phyloP scores from a whole-genome alignment of 2,888 invertebrate species.

The Metellina segmentata region DNA sequence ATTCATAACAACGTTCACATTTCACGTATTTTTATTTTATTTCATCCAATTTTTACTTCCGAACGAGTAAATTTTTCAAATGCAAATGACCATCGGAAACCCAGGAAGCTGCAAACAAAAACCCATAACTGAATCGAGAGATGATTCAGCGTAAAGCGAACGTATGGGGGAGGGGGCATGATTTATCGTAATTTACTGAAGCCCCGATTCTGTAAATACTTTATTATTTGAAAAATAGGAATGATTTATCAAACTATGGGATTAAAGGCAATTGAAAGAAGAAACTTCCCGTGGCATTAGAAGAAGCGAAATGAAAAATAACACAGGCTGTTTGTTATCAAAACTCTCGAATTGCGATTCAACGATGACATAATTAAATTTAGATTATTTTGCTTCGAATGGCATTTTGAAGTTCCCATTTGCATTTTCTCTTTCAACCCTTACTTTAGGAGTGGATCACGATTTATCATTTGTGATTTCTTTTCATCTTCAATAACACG shows the following conservation, averaged over 20 bases:
- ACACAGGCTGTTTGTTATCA: not conserved
- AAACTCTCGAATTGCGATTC: not conserved
- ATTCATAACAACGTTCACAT: not conserved
- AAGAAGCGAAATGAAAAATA: not conserved
- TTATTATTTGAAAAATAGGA: not conserved
- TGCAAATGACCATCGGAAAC: not conserved
- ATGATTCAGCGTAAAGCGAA: not conserved
- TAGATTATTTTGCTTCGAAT: constrained; percentile 30
- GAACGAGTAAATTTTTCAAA: not conserved
- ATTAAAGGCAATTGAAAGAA: constrained; percentile 7
- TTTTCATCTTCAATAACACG: not conserved
- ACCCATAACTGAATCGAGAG: not conserved
- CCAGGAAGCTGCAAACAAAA: not conserved
- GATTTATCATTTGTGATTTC: constrained; percentile 12
- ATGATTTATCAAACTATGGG: constrained; percentile 11
- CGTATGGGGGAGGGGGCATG: not conserved
- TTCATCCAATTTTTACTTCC: too few relatives aligned
- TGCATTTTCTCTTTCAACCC: not conserved
- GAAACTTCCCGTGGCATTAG: not conserved
- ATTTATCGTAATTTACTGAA: constrained; percentile 17
- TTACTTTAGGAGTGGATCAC: not conserved
- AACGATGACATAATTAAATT: constrained; percentile 22
- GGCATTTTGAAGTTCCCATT: constrained; percentile 6
- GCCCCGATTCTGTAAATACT: constrained; percentile 16
- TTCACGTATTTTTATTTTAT: too few relatives aligned